Conservation (phyloP, 92 coral and sea anemone species). For the Phymanthus crucifer region DNA sequence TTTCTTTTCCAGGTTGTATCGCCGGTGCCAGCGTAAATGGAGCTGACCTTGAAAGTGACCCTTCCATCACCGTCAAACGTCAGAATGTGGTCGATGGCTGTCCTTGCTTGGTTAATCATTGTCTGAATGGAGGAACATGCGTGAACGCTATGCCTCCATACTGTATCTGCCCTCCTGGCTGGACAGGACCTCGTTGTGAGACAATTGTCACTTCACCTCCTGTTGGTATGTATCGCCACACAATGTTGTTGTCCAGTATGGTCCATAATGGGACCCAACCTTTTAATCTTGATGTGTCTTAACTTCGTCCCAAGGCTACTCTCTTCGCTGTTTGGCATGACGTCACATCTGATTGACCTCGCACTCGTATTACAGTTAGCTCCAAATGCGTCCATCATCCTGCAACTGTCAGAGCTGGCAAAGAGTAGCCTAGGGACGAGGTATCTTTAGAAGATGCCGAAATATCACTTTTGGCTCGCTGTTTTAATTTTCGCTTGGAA, state of each 20-base stretch:
- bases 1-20: slow-evolving; percentile 68
- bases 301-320: too few species aligned
- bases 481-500: not conserved
- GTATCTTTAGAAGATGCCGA: too few species aligned
- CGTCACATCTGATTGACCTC: too few species aligned
- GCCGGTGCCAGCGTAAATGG: slow-evolving; percentile 83
- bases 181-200: slow-evolving; percentile 72
- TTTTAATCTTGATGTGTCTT: too few species aligned
- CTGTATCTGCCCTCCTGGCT: slow-evolving; percentile 82
- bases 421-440: too few species aligned
- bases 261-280: too few species aligned
- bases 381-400: too few species aligned
- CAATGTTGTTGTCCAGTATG: slow-evolving; percentile 3
- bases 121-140: slow-evolving; percentile 84
- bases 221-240: slow-evolving; percentile 58
- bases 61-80: slow-evolving; percentile 56
- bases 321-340: too few species aligned
- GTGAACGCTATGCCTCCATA: slow-evolving; percentile 77
- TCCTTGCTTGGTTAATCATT: slow-evolving; percentile 68
- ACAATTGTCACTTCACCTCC: slow-evolving; percentile 37
- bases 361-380: too few species aligned
- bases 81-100: slow-evolving; percentile 86
- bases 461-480: too few species aligned
- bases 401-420: too few species aligned
- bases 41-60: slow-evolving; percentile 73